These are phyloP conservation scores for Hipparchia sbordonii DNA, from an alignment of 2,888 invertebrate species.

Conservation along the genomic window DNA sequence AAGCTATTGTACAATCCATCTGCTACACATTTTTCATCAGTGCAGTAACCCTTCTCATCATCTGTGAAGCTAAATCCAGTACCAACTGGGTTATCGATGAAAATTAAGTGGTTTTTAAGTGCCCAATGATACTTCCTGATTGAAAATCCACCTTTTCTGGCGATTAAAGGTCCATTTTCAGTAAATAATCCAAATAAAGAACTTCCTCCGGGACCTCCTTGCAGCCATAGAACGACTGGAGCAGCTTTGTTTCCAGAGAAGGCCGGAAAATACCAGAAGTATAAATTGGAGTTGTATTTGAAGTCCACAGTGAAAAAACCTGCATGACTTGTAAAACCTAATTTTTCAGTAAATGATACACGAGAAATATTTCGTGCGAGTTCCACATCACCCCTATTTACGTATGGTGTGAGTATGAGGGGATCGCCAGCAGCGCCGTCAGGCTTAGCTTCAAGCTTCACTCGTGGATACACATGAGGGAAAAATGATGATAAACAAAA, in stretches of 20 bases:
- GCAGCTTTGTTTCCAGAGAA: slow-evolving; percentile 63
- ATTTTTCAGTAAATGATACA: slow-evolving; percentile 60
- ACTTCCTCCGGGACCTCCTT: slow-evolving; percentile 83
- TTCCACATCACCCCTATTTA: slow-evolving; percentile 75
- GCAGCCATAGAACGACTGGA: slow-evolving; percentile 82
- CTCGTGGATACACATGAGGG: slow-evolving; percentile 63
- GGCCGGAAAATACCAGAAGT: slow-evolving; percentile 86
- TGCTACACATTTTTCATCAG: slow-evolving; percentile 80
- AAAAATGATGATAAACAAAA: slow-evolving; percentile 44
- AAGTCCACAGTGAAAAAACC: slow-evolving; percentile 85
- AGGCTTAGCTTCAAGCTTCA: slow-evolving; percentile 53
- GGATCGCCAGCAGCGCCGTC: slow-evolving; percentile 63
- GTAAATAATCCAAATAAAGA: slow-evolving; percentile 81
- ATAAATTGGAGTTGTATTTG: slow-evolving; percentile 81
- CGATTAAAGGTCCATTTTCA: slow-evolving; percentile 84
- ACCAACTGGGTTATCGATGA: slow-evolving; percentile 86
- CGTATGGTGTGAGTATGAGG: slow-evolving; percentile 82
- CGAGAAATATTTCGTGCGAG: slow-evolving; percentile 71
- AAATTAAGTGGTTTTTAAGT: slow-evolving; percentile 81
- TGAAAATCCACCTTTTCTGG: slow-evolving; percentile 62
- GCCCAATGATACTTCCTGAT: slow-evolving; percentile 83
- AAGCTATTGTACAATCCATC: slow-evolving; percentile 77
- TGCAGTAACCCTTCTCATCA: slow-evolving; percentile 77
- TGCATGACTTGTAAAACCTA: slow-evolving; percentile 80
- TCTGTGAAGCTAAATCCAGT: slow-evolving; percentile 86